phyloP scores from a whole-genome alignment of 2,797 vertebrate species.

The Orientallactaga sibirica region DNA sequence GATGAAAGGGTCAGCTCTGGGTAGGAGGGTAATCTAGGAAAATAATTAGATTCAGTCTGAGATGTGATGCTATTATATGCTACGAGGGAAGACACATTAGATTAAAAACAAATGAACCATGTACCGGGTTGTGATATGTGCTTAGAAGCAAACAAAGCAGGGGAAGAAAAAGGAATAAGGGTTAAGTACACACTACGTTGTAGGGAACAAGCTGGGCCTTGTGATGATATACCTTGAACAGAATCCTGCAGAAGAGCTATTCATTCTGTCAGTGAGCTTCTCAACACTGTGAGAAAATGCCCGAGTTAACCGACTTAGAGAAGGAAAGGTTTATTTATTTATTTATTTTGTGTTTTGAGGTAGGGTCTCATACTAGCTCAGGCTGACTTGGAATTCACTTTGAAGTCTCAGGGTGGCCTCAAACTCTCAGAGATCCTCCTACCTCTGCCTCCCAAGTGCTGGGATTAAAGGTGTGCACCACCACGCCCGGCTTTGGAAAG shows the following conservation, averaged over 20 bases:
- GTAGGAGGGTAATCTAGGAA: not conserved
- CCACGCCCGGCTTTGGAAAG: too few relatives aligned
- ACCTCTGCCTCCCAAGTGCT: too few relatives aligned
- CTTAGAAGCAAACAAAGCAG: slow-evolving; percentile 25
- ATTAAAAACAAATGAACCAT: not conserved
- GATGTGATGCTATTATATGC: not conserved
- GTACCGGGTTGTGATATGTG: not conserved
- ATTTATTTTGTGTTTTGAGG: too few relatives aligned
- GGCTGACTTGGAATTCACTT: too few relatives aligned
- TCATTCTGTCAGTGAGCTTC: not conserved
- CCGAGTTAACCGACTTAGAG: not conserved
- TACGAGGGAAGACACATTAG: not conserved
- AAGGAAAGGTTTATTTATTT: not conserved
- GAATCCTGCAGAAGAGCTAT: not conserved
- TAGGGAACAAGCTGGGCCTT: not conserved
- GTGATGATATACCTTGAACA: not conserved
- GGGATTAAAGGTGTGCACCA: too few relatives aligned
- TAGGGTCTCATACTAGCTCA: too few relatives aligned
- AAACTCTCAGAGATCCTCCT: too few relatives aligned
- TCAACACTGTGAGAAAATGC: not conserved
- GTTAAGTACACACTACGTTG: not conserved
- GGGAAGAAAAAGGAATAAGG: not conserved
- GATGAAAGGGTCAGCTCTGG: too few relatives aligned
- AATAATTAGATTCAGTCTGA: not conserved
- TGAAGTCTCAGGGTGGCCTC: too few relatives aligned